Evolutionary conservation across 2,113 vertebrate genomes (phyloP).

Genomic region (Macaca mulatta): DNA sequence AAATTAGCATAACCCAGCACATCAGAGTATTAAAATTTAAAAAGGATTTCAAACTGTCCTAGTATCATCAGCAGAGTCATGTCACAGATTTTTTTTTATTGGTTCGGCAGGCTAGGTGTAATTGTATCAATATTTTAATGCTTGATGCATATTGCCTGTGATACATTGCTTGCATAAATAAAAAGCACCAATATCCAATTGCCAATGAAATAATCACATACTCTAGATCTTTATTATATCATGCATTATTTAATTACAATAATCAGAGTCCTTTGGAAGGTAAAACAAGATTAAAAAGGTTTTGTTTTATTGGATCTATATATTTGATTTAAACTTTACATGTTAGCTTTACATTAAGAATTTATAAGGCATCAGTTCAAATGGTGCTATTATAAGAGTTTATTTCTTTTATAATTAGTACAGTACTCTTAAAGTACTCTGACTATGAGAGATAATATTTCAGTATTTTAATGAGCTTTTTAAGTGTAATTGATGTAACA

Average conservation of each 20-base stretch:
- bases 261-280: conserved; percentile 88
- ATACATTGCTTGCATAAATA: conserved; percentile 90
- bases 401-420: conserved; percentile 92
- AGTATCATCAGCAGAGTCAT: conserved; percentile 81
- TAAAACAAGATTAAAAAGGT: conserved; percentile 91
- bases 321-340: conserved; percentile 93
- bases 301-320: conserved; percentile 91
- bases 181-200: conserved; percentile 88
- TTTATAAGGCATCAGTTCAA: conserved; percentile 91
- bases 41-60: conserved; percentile 84
- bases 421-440: conserved; percentile 88
- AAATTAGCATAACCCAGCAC: conserved; percentile 87
- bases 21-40: conserved; percentile 89
- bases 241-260: conserved; percentile 93
- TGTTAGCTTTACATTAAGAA: conserved; percentile 93
- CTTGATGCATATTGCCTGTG: conserved; percentile 86
- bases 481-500: conserved; percentile 92
- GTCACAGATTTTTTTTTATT: conserved; percentile 85
- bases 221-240: conserved; percentile 89
- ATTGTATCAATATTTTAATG: conserved; percentile 92
- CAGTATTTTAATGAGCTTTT: conserved; percentile 91
- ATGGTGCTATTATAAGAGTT: conserved; percentile 89
- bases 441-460: conserved; percentile 90
- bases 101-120: conserved; percentile 85
- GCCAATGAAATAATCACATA: conserved; percentile 89